phyloP scores from a whole-genome alignment of 2,113 vertebrate species.

The Sitta europaea region DNA sequence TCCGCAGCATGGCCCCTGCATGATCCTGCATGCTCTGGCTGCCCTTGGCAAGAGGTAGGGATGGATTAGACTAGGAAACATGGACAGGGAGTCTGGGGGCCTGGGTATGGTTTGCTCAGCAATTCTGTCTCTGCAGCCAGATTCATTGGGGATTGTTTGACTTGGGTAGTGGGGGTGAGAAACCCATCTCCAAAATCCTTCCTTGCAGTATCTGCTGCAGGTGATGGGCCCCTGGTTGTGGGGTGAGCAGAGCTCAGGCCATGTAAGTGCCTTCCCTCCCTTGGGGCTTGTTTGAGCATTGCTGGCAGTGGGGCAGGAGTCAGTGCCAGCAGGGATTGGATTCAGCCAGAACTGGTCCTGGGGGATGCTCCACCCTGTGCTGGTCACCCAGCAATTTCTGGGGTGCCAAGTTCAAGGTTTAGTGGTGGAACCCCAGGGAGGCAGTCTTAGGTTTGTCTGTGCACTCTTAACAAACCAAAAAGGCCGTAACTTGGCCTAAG shows the following conservation, averaged over 20 bases:
- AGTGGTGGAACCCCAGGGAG: fast-evolving
- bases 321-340: not conserved
- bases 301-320: not conserved
- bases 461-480: not conserved
- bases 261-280: fast-evolving
- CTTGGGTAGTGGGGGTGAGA: not conserved
- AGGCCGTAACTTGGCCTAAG: not conserved
- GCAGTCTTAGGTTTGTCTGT: not conserved
- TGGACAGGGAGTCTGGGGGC: fast-evolving
- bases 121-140: not conserved
- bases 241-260: not conserved
- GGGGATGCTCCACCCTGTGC: not conserved
- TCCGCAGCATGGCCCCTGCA: not conserved
- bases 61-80: not conserved
- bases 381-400: fast-evolving
- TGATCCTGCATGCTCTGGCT: not conserved
- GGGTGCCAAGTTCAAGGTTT: not conserved
- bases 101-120: not conserved
- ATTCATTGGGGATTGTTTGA: fast-evolving
- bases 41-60: not conserved
- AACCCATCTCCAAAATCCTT: not conserved
- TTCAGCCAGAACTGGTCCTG: not conserved
- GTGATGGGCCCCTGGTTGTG: fast-evolving
- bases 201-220: fast-evolving
- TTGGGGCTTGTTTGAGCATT: fast-evolving